Conservation (phyloP, 1,140 invertebrate species). For the Phymorhynchus buccinoides region DNA sequence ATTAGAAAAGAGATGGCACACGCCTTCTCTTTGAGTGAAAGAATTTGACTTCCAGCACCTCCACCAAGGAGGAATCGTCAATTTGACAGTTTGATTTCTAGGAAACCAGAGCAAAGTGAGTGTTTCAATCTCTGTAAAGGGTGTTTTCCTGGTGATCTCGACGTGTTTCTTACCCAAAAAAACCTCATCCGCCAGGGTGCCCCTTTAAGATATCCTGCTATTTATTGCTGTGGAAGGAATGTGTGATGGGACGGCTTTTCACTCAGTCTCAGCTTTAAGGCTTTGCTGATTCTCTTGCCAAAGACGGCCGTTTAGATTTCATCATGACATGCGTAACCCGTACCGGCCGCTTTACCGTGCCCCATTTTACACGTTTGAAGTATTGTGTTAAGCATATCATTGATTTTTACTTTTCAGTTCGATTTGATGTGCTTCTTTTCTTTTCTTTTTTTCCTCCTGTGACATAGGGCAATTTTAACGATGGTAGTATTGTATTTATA, state of each 20-base stretch:
- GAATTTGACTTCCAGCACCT: too few species aligned
- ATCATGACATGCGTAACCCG: background rate
- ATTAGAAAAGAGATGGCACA: too few species aligned
- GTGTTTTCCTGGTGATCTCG: too few species aligned
- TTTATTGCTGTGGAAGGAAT: background rate
- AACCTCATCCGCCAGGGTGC: too few species aligned
- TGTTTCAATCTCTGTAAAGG: too few species aligned
- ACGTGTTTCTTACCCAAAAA: too few species aligned
- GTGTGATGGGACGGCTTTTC: background rate
- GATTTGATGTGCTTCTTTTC: background rate
- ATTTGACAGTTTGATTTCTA: too few species aligned
- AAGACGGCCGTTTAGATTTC: background rate
- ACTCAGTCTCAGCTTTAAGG: background rate
- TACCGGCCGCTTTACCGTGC: background rate
- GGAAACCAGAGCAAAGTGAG: too few species aligned
- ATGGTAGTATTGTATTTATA: background rate
- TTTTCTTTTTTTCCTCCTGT: background rate
- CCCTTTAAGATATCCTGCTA: background rate
- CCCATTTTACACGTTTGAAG: background rate
- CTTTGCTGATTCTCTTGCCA: conserved; percentile 2
- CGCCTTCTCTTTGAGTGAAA: too few species aligned
- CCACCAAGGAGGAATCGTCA: too few species aligned
- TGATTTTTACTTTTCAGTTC: background rate
- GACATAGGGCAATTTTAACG: background rate
- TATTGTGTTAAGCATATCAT: background rate